Conservation (phyloP, 2,113 vertebrate species). For the Myxocyprinus asiaticus region DNA sequence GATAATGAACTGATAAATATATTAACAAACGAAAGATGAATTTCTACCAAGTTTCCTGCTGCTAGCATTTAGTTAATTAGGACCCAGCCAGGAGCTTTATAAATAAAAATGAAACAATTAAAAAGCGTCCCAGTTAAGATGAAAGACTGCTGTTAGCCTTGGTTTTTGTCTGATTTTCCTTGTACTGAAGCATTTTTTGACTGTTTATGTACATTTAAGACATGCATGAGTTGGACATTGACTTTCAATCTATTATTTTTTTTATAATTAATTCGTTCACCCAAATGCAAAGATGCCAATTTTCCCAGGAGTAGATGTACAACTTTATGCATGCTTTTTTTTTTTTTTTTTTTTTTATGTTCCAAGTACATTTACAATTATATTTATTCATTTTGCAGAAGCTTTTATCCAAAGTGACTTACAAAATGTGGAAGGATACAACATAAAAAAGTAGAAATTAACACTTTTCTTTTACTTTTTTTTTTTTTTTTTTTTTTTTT, state of each 20-base stretch:
- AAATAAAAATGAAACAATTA: constrained; percentile 53
- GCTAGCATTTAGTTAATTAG: constrained; percentile 54
- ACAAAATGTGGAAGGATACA: too few relatives aligned
- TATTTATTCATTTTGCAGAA: too few relatives aligned
- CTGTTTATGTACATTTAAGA: not conserved
- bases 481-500: not conserved
- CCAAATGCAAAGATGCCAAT: not conserved
- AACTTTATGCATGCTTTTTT: too few relatives aligned
- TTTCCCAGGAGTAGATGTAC: not conserved
- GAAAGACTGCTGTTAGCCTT: constrained; percentile 62
- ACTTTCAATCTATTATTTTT: not conserved
- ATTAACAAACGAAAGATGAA: constrained; percentile 52
- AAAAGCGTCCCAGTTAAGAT: constrained; percentile 63
- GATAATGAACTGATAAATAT: constrained; percentile 45
- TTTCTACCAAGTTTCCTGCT: constrained; percentile 54
- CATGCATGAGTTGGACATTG: constrained; percentile 23
- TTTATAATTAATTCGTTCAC: constrained; percentile 36
- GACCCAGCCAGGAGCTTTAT: constrained; percentile 30
- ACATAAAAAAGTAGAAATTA: not conserved
- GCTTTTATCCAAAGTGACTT: too few relatives aligned
- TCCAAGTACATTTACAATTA: too few relatives aligned
- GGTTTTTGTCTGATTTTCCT: constrained; percentile 53
- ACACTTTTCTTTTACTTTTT: not conserved
- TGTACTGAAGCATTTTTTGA: constrained; percentile 37
- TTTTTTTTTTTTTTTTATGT: too few relatives aligned